Conservation (phyloP, 2,113 vertebrate genomes). For the Neofelis nebulosa region DNA sequence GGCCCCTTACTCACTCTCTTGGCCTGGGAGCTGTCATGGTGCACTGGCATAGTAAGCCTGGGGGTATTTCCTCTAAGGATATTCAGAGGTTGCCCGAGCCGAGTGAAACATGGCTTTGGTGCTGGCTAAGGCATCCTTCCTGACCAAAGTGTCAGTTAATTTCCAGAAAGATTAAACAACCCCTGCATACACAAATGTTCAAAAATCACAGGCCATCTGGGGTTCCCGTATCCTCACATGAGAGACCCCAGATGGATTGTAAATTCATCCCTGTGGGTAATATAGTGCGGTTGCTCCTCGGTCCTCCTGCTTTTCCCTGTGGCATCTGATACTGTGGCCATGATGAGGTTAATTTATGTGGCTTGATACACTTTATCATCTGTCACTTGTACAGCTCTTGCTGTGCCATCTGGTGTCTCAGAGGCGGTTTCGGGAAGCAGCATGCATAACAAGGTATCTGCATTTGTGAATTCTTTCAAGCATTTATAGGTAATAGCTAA, state of each 20-base stretch:
- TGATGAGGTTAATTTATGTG: slow-evolving; percentile 83
- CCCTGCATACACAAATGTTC: slow-evolving; percentile 63
- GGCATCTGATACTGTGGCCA: slow-evolving; percentile 71
- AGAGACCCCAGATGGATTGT: slow-evolving; percentile 75
- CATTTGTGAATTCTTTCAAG: slow-evolving; percentile 78
- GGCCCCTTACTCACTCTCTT: not conserved
- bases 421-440: slow-evolving; percentile 74
- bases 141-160: slow-evolving; percentile 70
- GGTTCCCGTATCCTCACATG: slow-evolving; percentile 49
- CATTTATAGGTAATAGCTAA: slow-evolving; percentile 79
- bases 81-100: not conserved
- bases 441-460: slow-evolving; percentile 80
- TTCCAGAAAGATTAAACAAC: slow-evolving; percentile 70
- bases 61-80: slow-evolving; percentile 38
- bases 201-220: slow-evolving; percentile 74
- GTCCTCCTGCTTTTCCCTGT: slow-evolving; percentile 60
- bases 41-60: not conserved
- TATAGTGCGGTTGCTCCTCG: slow-evolving; percentile 33
- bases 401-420: slow-evolving; percentile 81
- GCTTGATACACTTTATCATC: slow-evolving; percentile 79
- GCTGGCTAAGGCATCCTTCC: slow-evolving; percentile 46
- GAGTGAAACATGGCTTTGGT: slow-evolving; percentile 43
- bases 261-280: slow-evolving; percentile 72
- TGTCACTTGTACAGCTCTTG: slow-evolving; percentile 77
- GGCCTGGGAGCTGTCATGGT: not conserved